A percentile compares a stretch with the other conserved stretches of the same genome.
phyloP scores from a whole-genome alignment of 2,888 invertebrate species.

The Philhelius pedissequus region DNA sequence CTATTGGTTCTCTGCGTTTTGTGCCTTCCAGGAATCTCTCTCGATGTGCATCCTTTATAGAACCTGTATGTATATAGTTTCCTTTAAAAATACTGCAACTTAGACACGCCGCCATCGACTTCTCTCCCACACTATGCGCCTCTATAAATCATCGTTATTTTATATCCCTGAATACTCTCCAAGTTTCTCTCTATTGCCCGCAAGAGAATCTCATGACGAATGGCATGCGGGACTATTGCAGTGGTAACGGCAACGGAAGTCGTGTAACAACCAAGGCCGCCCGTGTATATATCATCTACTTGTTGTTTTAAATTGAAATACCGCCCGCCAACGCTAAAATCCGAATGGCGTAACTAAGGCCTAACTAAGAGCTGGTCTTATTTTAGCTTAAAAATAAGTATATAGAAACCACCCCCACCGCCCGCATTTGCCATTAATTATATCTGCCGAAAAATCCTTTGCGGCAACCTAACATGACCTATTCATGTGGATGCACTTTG shows the following conservation, averaged over 20 bases:
- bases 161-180: slow-evolving; percentile 54
- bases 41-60: background rate
- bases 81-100: slow-evolving; percentile 26
- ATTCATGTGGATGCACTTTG: slow-evolving; percentile 14
- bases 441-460: slow-evolving; percentile 52
- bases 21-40: slow-evolving; percentile 2
- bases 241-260: background rate
- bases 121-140: slow-evolving; percentile 3
- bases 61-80: background rate
- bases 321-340: slow-evolving; percentile 19
- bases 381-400: slow-evolving; percentile 43
- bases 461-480: slow-evolving; percentile 53
- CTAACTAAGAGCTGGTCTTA: slow-evolving; percentile 45
- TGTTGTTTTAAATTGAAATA: slow-evolving; percentile 60
- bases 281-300: background rate
- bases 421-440: slow-evolving; percentile 47
- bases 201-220: slow-evolving; percentile 53
- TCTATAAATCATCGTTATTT: slow-evolving; percentile 60
- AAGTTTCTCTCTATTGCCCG: slow-evolving; percentile 60
- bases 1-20: background rate
- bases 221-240: slow-evolving; percentile 1
- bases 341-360: slow-evolving; percentile 36
- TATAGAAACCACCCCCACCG: background rate
- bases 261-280: slow-evolving; percentile 10
- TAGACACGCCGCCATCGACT: slow-evolving; percentile 18